Conservation (phyloP, 2,797 vertebrate species). For the Gallinago nigripennis region DNA sequence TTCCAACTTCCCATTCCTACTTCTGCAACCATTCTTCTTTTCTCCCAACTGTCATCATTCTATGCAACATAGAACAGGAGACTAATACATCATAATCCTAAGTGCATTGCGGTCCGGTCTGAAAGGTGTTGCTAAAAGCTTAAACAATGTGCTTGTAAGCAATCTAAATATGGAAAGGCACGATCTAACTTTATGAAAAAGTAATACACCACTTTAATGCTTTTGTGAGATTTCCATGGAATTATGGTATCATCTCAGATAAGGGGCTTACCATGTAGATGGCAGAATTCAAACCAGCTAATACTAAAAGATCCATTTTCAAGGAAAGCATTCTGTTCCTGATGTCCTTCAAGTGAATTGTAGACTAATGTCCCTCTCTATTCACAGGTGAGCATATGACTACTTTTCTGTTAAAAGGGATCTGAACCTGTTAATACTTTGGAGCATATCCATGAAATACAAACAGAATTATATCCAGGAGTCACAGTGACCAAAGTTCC, state of each 20-base stretch:
- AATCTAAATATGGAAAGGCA: not conserved
- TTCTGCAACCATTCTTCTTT: not conserved
- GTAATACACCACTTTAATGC: rapidly evolving
- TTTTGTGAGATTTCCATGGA: not conserved
- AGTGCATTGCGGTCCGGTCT: not conserved
- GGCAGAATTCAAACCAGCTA: not conserved
- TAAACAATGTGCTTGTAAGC: not conserved
- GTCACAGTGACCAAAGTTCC: not conserved
- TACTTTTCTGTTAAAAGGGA: not conserved
- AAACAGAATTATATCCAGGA: not conserved
- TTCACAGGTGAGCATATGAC: not conserved
- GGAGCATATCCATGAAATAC: not conserved
- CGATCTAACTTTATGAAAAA: not conserved
- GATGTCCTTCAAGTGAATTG: not conserved
- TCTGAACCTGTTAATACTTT: not conserved
- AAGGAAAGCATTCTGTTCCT: not conserved
- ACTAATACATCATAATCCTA: not conserved
- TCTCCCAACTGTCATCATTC: not conserved
- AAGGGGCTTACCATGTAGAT: not conserved
- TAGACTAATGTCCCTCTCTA: not conserved
- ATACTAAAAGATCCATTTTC: not conserved
- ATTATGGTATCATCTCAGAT: not conserved
- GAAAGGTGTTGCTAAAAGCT: not conserved
- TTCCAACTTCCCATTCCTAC: not conserved
- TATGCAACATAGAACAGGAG: not conserved